Base-by-base conservation (phyloP, 2,888 invertebrate species). In the Nudaria mundana region DNA sequence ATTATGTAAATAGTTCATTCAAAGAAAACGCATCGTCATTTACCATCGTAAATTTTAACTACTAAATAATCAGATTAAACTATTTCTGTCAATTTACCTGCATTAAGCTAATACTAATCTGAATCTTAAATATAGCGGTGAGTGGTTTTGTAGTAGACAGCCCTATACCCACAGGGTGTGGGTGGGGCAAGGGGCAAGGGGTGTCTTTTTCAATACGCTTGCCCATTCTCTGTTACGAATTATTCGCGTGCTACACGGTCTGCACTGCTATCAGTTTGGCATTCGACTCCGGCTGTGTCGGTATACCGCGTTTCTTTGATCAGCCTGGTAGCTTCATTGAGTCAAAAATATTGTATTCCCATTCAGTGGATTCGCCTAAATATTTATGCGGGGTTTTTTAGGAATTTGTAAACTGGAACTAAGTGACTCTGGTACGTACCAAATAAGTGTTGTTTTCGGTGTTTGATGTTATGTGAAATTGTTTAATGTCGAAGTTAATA, bases 191-290 rank as follows among this genome's bases (percentile, higher is more conserved):
- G 7, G 24, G 1, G 29, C n/a, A 7, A 20, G 15, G 37, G 34
- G 31, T 11, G 30, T 24, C 29, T 28, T 45, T 41, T 32, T 40
- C 44, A 30, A 26, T 32, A 34, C 35, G 16, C 33, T 38, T 29
- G 42, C 50, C 35, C 23, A 32, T 38, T 47, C 47, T 39, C 46
- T 35, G 26, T 35, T 40, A 46, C 41, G 31, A 32, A 32, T 53
- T 38, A 53, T 44, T 41, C 47, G 47, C 50, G 38, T 48, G 41
- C 30, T 18, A 38, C 37, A 18, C 22, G 23, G 20, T 37, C 26
- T 14, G 26, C 37, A 15, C 12, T 37, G 15, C 41, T 42, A 57
- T 37, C 56, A 56, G 56, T 55, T 28, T 37, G 45, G 25, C n/a
- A 48, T 41, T 49, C 37, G 38, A 24, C 35, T 33, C 38, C 31